Conservation (phyloP, 2,888 invertebrate species). For the Mesorhabditis spiculigera region DNA sequence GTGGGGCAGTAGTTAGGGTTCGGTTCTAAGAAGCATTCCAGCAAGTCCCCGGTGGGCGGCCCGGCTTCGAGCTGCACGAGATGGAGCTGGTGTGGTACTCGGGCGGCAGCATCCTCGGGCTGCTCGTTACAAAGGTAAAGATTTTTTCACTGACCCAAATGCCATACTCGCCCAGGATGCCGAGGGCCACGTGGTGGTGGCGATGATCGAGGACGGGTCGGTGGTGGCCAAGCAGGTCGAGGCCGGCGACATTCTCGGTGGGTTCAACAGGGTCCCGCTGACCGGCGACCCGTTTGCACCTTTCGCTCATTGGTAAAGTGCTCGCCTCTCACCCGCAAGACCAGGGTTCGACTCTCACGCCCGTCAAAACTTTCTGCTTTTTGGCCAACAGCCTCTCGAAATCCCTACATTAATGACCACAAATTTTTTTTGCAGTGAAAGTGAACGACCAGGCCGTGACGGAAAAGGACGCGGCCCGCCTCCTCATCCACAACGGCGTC, state of each 20-base stretch:
- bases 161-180: neutral
- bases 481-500: slow-evolving; percentile 32
- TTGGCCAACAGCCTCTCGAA: no score
- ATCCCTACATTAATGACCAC: no score
- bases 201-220: slow-evolving; percentile 36
- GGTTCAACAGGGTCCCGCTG: no score
- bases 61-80: slow-evolving; percentile 31
- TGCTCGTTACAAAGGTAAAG: slow-evolving; percentile 37
- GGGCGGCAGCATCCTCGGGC: slow-evolving; percentile 39
- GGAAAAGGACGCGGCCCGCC: slow-evolving; percentile 31
- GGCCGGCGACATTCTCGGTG: slow-evolving; percentile 31
- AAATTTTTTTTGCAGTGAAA: slow-evolving; percentile 12
- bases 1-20: neutral
- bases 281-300: no score
- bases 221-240: slow-evolving; percentile 28
- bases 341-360: no score
- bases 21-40: neutral
- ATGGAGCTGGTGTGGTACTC: slow-evolving; percentile 32
- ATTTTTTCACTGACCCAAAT: slow-evolving; percentile 1
- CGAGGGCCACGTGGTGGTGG: slow-evolving; percentile 23
- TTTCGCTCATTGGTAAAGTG: no score
- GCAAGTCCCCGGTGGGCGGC: slow-evolving; percentile 24
- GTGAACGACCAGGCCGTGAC: slow-evolving; percentile 32
- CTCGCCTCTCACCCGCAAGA: no score
- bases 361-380: no score